phyloP scores from a whole-genome alignment of 2,888 invertebrate species.

The Drosophila picticornis region DNA sequence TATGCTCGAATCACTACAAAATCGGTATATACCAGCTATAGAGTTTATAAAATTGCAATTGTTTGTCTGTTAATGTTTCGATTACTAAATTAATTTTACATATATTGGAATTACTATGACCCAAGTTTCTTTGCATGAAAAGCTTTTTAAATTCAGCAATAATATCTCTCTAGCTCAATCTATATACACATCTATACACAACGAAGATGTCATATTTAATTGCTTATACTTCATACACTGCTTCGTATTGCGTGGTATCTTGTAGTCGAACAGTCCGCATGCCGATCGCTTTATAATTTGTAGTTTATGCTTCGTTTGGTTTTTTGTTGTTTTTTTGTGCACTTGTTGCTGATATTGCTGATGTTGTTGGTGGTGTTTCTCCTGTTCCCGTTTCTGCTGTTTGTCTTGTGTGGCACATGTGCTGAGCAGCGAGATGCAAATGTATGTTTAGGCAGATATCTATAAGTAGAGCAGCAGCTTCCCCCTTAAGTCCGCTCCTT shows the following conservation, averaged over 20 bases:
- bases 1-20: not conserved
- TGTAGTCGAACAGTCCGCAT: constrained; percentile 30
- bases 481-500: not conserved
- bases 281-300: constrained; percentile 22
- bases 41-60: not conserved
- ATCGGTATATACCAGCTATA: not conserved
- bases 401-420: constrained; percentile 35
- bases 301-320: constrained; percentile 51
- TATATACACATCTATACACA: not conserved
- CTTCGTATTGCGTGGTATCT: constrained; percentile 24
- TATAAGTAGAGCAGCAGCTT: constrained; percentile 46
- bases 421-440: constrained; percentile 11
- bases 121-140: constrained; percentile 14
- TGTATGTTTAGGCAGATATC: constrained; percentile 15
- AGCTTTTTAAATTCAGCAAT: constrained; percentile 2
- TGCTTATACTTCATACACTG: not conserved
- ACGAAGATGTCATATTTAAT: not conserved
- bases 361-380: constrained; percentile 12
- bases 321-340: constrained; percentile 25
- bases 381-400: constrained; percentile 16
- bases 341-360: constrained; percentile 32
- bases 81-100: not conserved
- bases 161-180: not conserved
- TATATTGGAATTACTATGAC: not conserved
- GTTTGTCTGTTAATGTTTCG: not conserved